Evolutionary conservation across 2,888 invertebrate genomes (phyloP).

Genomic region (Chrysomela aeneicollis): DNA sequence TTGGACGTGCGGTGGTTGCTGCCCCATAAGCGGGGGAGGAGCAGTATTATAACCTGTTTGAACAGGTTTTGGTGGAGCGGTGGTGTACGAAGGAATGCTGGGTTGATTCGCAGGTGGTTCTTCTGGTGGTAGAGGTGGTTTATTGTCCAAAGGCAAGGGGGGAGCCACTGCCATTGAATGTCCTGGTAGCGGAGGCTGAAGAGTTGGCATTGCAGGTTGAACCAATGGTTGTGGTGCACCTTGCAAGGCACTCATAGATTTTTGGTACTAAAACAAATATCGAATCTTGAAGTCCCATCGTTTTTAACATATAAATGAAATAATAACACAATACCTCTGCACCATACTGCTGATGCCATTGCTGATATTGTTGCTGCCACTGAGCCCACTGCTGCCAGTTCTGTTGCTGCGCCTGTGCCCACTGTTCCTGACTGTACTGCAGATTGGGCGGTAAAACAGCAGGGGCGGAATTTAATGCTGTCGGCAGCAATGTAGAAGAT

Average conservation of each 20-base stretch:
- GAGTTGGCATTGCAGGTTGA: slow-evolving; percentile 36
- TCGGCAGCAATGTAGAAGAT: slow-evolving; percentile 38
- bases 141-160: slow-evolving; percentile 62
- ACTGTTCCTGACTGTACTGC: slow-evolving; percentile 71
- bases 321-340: slow-evolving; percentile 67
- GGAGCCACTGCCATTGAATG: slow-evolving; percentile 58
- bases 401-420: slow-evolving; percentile 74
- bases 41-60: slow-evolving; percentile 27
- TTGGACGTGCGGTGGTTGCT: slow-evolving; percentile 18
- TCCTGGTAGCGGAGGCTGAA: slow-evolving; percentile 55
- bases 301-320: not conserved
- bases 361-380: slow-evolving; percentile 80
- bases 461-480: slow-evolving; percentile 42
- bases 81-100: slow-evolving; percentile 34
- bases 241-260: slow-evolving; percentile 60
- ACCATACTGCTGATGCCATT: slow-evolving; percentile 79
- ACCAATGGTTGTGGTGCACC: slow-evolving; percentile 33
- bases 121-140: slow-evolving; percentile 59
- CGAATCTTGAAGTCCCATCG: too few species aligned
- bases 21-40: slow-evolving; percentile 22
- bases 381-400: slow-evolving; percentile 79
- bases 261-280: slow-evolving; percentile 64
- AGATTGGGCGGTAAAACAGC: slow-evolving; percentile 48
- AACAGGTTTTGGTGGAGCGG: slow-evolving; percentile 33
- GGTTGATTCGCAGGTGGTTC: slow-evolving; percentile 48